phyloP scores from a whole-genome alignment of 2,888 invertebrate species.

The Myopa tessellatipennis region DNA sequence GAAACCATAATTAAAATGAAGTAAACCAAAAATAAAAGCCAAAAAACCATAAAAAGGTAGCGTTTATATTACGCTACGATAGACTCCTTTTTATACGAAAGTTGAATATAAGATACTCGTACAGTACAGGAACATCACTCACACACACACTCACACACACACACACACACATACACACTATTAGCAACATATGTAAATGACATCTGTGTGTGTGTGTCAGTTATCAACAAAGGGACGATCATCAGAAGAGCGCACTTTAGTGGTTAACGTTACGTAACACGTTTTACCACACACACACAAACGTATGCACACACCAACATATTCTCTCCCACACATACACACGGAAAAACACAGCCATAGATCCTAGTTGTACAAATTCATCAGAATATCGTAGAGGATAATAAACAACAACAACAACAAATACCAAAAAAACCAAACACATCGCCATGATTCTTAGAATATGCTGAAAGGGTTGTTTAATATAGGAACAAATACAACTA shows the following conservation, averaged over 20 bases:
- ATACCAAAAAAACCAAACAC: slow-evolving; percentile 17
- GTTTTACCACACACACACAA: slow-evolving; percentile 36
- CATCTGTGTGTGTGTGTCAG: background rate
- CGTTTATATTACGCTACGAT: background rate
- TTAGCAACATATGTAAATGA: background rate
- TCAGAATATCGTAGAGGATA: background rate
- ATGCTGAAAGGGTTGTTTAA: slow-evolving; percentile 42
- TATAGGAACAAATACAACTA: slow-evolving; percentile 10
- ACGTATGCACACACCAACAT: slow-evolving; percentile 35
- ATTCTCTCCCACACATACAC: slow-evolving; percentile 7
- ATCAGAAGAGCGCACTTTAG: background rate
- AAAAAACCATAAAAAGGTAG: background rate
- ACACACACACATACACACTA: background rate
- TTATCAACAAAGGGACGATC: background rate
- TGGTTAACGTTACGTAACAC: background rate
- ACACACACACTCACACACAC: background rate
- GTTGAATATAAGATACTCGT: background rate
- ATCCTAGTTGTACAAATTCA: background rate
- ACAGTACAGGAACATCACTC: background rate
- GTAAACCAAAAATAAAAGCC: background rate
- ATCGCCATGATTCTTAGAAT: slow-evolving; percentile 52
- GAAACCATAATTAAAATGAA: background rate
- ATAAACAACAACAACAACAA: slow-evolving; percentile 21
- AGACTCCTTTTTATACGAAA: slow-evolving; percentile 30
- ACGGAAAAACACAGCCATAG: slow-evolving; percentile 15